Percentiles rank a stretch among this genome's conserved stretches.
Evolutionary conservation across 2,888 invertebrate species (phyloP).

Genomic region (Cyclophora albipunctata): DNA sequence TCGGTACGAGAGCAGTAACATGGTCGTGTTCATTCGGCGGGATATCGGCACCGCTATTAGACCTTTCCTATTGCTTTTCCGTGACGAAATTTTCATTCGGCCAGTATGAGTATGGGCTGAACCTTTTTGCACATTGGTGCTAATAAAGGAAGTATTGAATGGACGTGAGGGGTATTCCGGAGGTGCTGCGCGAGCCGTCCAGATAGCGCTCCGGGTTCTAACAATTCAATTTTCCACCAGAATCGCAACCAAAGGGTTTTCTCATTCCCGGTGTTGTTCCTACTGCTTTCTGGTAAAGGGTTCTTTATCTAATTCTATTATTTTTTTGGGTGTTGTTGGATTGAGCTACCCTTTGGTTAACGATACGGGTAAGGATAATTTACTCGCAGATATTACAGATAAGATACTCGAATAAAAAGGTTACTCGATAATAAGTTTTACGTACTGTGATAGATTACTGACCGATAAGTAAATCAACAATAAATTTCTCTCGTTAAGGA

Average conservation of each 20-base stretch:
- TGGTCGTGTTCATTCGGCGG: conserved; percentile 13
- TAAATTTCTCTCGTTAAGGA: too few species aligned
- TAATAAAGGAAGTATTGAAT: conserved; percentile 33
- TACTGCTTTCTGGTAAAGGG: conserved; percentile 11
- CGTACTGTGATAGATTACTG: too few species aligned
- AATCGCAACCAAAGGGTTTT: conserved; percentile 21
- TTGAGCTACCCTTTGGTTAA: too few species aligned
- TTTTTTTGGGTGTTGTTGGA: conserved; percentile 1
- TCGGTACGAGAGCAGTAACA: conserved; percentile 13
- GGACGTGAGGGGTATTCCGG: conserved; percentile 33
- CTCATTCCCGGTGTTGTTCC: conserved; percentile 14
- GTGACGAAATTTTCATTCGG: conserved; percentile 20
- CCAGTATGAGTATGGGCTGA: conserved; percentile 9
- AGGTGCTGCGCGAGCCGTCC: conserved; percentile 25
- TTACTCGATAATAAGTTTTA: too few species aligned
- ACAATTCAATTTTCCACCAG: conserved; percentile 56
- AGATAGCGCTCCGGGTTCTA: conserved; percentile 40
- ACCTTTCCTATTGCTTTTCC: conserved; percentile 24
- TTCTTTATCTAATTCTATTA: conserved; percentile 9
- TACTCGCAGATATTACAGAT: too few species aligned
- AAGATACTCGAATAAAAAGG: too few species aligned
- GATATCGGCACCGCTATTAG: conserved; percentile 21
- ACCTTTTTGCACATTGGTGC: conserved; percentile 27
- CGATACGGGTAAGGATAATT: too few species aligned
- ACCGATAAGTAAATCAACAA: too few species aligned